phyloP scores from a whole-genome alignment of 2,113 vertebrate genomes.

The Alces alces region DNA sequence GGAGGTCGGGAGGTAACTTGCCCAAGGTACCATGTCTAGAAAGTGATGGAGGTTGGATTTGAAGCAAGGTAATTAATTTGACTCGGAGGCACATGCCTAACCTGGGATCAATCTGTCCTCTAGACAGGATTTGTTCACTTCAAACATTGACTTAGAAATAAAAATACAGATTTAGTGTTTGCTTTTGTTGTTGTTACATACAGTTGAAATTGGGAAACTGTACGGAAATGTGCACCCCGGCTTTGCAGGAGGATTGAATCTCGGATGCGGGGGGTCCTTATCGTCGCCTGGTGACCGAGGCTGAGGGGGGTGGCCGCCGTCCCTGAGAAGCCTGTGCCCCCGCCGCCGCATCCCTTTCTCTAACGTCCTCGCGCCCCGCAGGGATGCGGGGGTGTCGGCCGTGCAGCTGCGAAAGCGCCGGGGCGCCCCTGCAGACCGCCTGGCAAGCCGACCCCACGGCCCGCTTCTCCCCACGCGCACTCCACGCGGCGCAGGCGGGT shows the following conservation, averaged over 20 bases:
- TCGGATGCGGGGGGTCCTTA: rapidly evolving
- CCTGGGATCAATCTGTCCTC: neutral
- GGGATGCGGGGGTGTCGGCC: neutral
- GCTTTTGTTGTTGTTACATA: neutral
- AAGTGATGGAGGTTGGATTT: neutral
- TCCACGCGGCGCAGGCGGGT: too few relatives aligned
- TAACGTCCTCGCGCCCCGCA: neutral
- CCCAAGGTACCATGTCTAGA: neutral
- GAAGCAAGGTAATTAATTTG: neutral
- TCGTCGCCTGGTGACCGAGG: neutral
- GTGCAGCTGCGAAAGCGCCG: neutral
- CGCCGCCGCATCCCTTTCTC: neutral
- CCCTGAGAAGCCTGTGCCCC: rapidly evolving
- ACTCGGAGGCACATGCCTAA: neutral
- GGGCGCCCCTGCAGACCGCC: neutral
- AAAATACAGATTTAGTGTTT: neutral
- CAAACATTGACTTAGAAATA: neutral
- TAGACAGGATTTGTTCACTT: neutral
- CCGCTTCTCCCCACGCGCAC: too few relatives aligned
- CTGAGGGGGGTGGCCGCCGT: neutral
- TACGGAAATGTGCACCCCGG: neutral
- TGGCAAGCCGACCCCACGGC: rapidly evolving
- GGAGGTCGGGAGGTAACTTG: neutral
- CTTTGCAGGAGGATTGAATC: neutral
- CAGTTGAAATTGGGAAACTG: neutral